Percentiles rank a stretch among this genome's conserved stretches.
Evolutionary conservation across 2,113 vertebrate species (phyloP).

Genomic region (Nibea coibor): DNA sequence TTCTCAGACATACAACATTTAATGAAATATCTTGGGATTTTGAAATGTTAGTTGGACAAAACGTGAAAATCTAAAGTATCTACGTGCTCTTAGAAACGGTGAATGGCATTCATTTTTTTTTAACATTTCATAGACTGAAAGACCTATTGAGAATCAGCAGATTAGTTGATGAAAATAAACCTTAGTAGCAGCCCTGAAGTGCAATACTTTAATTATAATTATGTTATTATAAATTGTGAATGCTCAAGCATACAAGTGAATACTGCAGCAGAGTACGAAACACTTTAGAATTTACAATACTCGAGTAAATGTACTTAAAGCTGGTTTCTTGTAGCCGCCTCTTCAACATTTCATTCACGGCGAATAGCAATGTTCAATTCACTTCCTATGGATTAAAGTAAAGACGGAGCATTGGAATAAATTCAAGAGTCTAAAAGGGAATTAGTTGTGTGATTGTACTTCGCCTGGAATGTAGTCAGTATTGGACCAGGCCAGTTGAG

Average conservation of each 20-base stretch:
- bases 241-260: neutral
- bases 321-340: slow-evolving; percentile 8
- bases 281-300: neutral
- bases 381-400: slow-evolving; percentile 46
- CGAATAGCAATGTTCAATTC: slow-evolving; percentile 32
- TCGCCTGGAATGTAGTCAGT: slow-evolving; percentile 59
- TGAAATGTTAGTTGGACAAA: no score
- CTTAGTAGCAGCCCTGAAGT: no score
- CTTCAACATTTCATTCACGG: slow-evolving; percentile 11
- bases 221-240: neutral
- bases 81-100: no score
- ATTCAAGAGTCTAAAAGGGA: slow-evolving; percentile 45
- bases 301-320: neutral
- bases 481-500: slow-evolving; percentile 54
- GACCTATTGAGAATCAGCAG: no score
- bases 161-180: no score
- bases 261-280: neutral
- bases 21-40: no score
- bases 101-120: no score
- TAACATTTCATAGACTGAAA: neutral
- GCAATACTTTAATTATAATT: no score
- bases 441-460: slow-evolving; percentile 70
- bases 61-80: no score
- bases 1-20: neutral
- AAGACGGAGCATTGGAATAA: slow-evolving; percentile 24